These are phyloP conservation scores for Oegoconia quadripuncta DNA, from an alignment of 2,888 invertebrate species.

Conservation along the genomic window DNA sequence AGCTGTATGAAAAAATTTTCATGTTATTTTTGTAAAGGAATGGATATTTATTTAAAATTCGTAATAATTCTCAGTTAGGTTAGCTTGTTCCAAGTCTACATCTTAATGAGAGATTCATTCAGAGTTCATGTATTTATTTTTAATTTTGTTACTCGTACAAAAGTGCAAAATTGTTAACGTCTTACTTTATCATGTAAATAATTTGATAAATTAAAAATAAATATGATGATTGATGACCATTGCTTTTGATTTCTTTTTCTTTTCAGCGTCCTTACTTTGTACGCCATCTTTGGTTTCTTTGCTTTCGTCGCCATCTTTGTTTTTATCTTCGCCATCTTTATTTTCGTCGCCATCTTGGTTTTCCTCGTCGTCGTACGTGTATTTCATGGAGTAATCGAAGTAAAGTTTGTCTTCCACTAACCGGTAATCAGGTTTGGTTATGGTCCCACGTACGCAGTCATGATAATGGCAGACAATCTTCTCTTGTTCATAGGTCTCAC, in stretches of 20 bases:
- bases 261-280: conserved; percentile 22
- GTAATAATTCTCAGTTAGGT: too few species aligned
- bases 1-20: too few species aligned
- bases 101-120: too few species aligned
- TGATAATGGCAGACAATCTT: conserved; percentile 78
- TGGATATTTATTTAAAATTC: too few species aligned
- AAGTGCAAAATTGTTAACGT: not conserved
- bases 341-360: conserved; percentile 19
- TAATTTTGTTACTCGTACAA: not conserved
- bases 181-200: not conserved
- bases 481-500: conserved; percentile 81
- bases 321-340: conserved; percentile 13
- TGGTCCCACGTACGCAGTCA: conserved; percentile 74
- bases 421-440: conserved; percentile 61
- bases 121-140: too few species aligned
- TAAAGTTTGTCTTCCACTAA: conserved; percentile 65
- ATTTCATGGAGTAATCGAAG: conserved; percentile 64
- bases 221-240: conserved; percentile 73
- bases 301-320: conserved; percentile 19
- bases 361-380: conserved; percentile 44
- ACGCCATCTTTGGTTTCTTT: conserved; percentile 31
- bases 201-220: conserved; percentile 53
- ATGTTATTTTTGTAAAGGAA: too few species aligned
- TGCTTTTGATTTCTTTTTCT: conserved; percentile 52
- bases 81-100: too few species aligned